These are phyloP conservation scores for Cephonodes hylas DNA, from an alignment of 2,888 invertebrate genomes.

Conservation along the genomic window DNA sequence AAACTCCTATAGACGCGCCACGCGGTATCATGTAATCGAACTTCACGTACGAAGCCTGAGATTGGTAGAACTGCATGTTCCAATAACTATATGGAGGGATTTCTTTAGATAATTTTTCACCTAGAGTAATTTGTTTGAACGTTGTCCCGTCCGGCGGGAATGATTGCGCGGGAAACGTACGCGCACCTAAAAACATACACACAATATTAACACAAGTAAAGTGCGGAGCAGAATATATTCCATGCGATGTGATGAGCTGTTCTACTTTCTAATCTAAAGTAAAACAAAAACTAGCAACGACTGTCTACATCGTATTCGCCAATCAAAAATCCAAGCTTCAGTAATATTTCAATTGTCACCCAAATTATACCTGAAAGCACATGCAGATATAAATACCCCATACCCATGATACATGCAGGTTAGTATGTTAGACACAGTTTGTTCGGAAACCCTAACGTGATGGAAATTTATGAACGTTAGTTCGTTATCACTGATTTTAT, in stretches of 20 bases:
- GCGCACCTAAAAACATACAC: conserved; percentile 83
- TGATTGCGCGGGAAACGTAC: conserved; percentile 93
- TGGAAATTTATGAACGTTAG: conserved; percentile 65
- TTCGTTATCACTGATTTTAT: conserved; percentile 62
- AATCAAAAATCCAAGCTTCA: conserved; percentile 26
- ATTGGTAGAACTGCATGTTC: conserved; percentile 98
- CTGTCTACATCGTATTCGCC: too few species aligned
- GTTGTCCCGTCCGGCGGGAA: conserved; percentile 96
- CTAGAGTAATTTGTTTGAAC: conserved; percentile 93
- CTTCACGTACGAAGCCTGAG: conserved; percentile 95
- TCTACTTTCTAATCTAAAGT: neutral
- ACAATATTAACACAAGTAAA: conserved; percentile 19
- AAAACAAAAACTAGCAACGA: neutral
- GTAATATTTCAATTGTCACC: conserved; percentile 25
- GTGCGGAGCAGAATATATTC: conserved; percentile 21
- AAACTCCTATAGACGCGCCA: conserved; percentile 96
- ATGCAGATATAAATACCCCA: conserved; percentile 13
- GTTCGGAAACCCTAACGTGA: conserved; percentile 47
- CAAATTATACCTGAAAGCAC: conserved; percentile 2
- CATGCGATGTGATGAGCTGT: conserved; percentile 64
- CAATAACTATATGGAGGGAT: conserved; percentile 97
- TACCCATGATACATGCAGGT: conserved; percentile 48
- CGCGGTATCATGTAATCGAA: conserved; percentile 96
- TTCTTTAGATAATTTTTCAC: conserved; percentile 92
- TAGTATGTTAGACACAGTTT: conserved; percentile 57